Evolutionary conservation across 2,888 invertebrate species (phyloP), one percentile per base, ranked within the genome.

Genomic region (Hypomecis atomaria): DNA sequence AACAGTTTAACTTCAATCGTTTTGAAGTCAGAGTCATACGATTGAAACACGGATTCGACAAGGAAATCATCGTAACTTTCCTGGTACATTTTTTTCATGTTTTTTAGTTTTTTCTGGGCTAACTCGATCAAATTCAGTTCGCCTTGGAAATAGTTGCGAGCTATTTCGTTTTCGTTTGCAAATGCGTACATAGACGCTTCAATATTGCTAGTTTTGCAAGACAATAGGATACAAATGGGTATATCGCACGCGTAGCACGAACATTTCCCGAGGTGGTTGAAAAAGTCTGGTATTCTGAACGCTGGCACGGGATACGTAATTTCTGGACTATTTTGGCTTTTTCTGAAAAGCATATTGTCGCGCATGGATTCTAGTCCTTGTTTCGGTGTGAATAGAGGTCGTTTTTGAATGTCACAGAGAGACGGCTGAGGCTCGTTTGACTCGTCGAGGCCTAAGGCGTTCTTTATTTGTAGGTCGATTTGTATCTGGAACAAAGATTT

Each of bases 401-500:
- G 0, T 80, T 81, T 59, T 77, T 71, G 4, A 67, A 60, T 8
- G 71, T 67, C 5, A 71, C 47, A 40, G 68, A 49, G 67, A 0
- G 65, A 47, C 5, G 56, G 70, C 49, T 73, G 80, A 0, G 66
- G 68, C 33, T 81, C 79, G 62, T 75, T 81, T 0, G 79, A 71
- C 0, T 81, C 69, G 9, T 83, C 82, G 0, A 89, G 65, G 0
- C 89, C 90, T 1, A 89, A 65, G 4, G 86, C 82, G 70, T 84
- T 78, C 63, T 90, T 90, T 0, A 92, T 74, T 0, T 82, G 82
- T 53, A 85, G 84, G 71, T 90, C 88, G 56, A 90, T 87, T 66
- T 80, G 86, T 0, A 81, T 74, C 91, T 91, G 69, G 11, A 69
- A 69, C 0, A 45, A n/a, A 42, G 6, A 8, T 49, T 11, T 11